phyloP scores from a whole-genome alignment of 2,113 vertebrate genomes.

The Cyanoderma ruficeps region DNA sequence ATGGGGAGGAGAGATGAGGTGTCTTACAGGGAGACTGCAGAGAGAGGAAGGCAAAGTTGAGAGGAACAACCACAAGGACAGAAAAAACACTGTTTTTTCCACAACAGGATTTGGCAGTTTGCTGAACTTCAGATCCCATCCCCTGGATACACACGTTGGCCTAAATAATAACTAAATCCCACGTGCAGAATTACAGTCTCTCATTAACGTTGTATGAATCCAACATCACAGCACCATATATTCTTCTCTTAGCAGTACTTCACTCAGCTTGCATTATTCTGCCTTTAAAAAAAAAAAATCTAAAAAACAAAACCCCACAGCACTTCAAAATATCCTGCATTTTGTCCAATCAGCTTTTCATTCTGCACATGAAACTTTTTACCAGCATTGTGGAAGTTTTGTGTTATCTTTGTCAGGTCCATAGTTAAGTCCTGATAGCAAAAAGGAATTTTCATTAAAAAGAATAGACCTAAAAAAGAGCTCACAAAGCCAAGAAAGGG shows the following conservation, averaged over 20 bases:
- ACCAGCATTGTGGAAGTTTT: neutral
- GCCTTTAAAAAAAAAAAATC: neutral
- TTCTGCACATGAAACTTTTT: neutral
- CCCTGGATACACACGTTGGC: too few relatives aligned
- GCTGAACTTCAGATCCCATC: neutral
- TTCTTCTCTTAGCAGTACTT: neutral
- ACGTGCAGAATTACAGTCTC: neutral
- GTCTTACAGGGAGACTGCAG: rapidly evolving
- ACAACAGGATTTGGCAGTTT: neutral
- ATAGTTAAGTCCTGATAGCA: neutral
- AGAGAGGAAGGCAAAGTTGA: neutral
- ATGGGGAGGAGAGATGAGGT: neutral
- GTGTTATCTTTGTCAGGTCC: neutral
- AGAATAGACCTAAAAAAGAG: neutral
- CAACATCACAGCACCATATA: neutral
- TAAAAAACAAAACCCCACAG: neutral
- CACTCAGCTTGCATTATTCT: neutral
- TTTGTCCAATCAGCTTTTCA: neutral
- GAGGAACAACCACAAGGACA: neutral
- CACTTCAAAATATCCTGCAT: neutral
- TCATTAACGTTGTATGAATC: neutral
- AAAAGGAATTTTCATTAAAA: neutral
- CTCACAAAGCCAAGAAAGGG: neutral
- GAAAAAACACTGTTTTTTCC: neutral
- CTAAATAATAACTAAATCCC: neutral